Percentiles rank a stretch among this genome's conserved stretches.
phyloP scores from a whole-genome alignment of 2,888 invertebrate genomes.

The Idaea aversata region DNA sequence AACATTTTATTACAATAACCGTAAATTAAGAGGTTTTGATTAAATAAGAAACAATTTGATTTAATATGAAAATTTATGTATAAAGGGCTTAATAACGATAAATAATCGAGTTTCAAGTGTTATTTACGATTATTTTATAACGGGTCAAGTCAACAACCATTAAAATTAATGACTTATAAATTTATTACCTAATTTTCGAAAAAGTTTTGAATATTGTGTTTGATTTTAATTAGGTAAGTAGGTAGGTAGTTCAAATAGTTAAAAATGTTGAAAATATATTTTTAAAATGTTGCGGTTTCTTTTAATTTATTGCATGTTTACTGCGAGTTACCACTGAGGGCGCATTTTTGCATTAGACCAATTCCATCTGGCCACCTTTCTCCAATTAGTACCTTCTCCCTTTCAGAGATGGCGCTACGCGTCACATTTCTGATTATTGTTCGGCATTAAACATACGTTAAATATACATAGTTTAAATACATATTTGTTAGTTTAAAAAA shows the following conservation, averaged over 20 bases:
- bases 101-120: neutral
- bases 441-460: neutral
- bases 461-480: neutral
- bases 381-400: constrained; percentile 45
- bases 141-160: neutral
- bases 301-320: constrained; percentile 18
- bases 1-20: neutral
- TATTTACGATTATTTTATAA: neutral
- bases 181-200: neutral
- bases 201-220: too few relatives aligned
- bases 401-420: constrained; percentile 57
- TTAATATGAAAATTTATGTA: constrained; percentile 1
- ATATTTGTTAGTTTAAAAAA: neutral
- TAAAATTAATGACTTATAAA: neutral
- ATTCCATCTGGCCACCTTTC: constrained; percentile 43
- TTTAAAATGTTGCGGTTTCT: neutral
- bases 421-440: neutral
- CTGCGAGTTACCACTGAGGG: constrained; percentile 26
- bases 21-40: neutral
- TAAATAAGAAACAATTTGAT: neutral
- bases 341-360: constrained; percentile 43
- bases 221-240: too few relatives aligned
- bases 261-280: neutral
- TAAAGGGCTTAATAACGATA: neutral
- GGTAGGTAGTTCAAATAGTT: neutral